Evolutionary conservation across 2,797 vertebrate genomes (phyloP), one percentile per base, ranked within the genome.

Genomic region (Gallinago stenura): DNA sequence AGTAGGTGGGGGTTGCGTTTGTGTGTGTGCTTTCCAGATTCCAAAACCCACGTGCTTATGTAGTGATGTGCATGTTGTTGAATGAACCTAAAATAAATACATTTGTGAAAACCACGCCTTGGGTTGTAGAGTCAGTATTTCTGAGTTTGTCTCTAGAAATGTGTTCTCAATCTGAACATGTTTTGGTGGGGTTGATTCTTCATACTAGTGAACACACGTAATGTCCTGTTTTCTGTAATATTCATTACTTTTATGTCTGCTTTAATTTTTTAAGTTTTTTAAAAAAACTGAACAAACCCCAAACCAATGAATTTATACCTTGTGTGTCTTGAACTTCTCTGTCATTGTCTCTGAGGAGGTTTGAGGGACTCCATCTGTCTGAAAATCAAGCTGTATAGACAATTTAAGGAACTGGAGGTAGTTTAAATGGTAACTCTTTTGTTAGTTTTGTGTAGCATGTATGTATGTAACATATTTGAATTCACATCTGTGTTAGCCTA

Each of bases 281-380:
- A 65, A 46, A 39, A 25, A 48, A 15, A 9, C 5, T 14, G 37
- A 43, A 25, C 12, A 73, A 35, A 54, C 22, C 2, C 8, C 14
- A 66, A 56, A 9, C 19, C 12, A 12, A 0, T 50, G 6, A 48
- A 13, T 89, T 82, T 48, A 72, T 19, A 33, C 9, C 5, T 89
- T 0, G 1, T 0, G 0, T 57, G 7, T 53, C 15, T 56, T 28
- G 13, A 76, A n/a, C 24, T 37, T 75, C 20, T n/a, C 41, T 69
- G 3, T 73, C 30, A 9, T 35, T 58, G 19, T 50, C 18, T 41
- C 12, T 72, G 53, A 48, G 37, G 53, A 70, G 31, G 6, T 85
- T 66, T 82, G 46, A 69, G 78, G 35, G 65, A 62, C 14, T 78
- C 3, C 0, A 2, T 62, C 20, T 15, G 31, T 69, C 70, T 58